Conservation (phyloP, 2,797 vertebrate genomes). For the Sebastes cheni region DNA sequence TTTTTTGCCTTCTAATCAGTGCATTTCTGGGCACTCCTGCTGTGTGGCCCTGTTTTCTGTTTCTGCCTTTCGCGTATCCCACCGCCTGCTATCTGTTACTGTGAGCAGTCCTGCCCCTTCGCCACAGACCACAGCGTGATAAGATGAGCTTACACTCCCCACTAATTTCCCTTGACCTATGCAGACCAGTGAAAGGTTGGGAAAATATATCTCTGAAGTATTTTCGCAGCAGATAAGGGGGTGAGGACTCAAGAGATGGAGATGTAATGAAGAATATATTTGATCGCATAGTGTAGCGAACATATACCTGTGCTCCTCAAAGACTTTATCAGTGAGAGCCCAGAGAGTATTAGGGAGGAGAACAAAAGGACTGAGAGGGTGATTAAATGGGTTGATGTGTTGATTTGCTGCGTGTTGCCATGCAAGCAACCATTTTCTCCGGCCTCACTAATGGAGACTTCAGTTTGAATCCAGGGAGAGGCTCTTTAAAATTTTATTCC, state of each 20-base stretch:
- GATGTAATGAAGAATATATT: conserved; percentile 30
- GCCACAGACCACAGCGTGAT: conserved; percentile 64
- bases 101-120: conserved; percentile 65
- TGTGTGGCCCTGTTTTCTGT: conserved; percentile 65
- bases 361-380: conserved; percentile 42
- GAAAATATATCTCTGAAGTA: conserved; percentile 31
- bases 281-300: neutral
- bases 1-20: conserved; percentile 61
- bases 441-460: conserved; percentile 79
- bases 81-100: conserved; percentile 63
- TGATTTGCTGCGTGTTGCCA: conserved; percentile 72
- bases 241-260: neutral
- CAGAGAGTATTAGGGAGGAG: conserved; percentile 8
- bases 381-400: conserved; percentile 67
- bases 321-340: conserved; percentile 1
- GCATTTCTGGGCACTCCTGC: conserved; percentile 53
- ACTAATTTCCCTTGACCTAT: conserved; percentile 62
- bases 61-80: conserved; percentile 43
- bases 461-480: conserved; percentile 70
- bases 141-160: conserved; percentile 50
- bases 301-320: conserved; percentile 7
- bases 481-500: conserved; percentile 82
- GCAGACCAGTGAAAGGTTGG: conserved; percentile 51
- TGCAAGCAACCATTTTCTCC: conserved; percentile 70
- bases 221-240: conserved; percentile 18